Conservation (phyloP, 2,113 vertebrate species). For the Ciconia boyciana region DNA sequence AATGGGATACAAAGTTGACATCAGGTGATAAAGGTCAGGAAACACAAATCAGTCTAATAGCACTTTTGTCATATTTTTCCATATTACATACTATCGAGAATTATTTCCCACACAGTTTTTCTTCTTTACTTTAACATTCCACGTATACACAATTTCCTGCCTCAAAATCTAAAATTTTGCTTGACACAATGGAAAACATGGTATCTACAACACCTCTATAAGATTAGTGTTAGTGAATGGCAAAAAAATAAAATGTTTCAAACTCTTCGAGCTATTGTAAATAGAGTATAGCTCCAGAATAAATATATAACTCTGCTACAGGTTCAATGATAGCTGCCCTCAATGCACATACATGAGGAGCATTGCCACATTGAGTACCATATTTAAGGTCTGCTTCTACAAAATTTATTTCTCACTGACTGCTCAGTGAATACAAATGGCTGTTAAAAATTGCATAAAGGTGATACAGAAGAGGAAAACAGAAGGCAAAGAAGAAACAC, state of each 20-base stretch:
- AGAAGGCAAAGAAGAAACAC: background rate
- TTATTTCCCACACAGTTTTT: conserved; percentile 4
- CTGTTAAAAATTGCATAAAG: background rate
- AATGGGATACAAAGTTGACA: background rate
- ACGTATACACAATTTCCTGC: background rate
- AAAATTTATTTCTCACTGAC: background rate
- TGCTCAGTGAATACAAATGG: background rate
- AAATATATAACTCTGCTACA: background rate
- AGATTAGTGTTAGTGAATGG: background rate
- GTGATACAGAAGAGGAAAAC: background rate
- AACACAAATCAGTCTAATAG: background rate
- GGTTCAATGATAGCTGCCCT: background rate
- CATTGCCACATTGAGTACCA: background rate
- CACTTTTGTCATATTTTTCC: conserved; percentile 37
- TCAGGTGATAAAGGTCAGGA: conserved; percentile 15
- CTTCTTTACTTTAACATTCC: background rate
- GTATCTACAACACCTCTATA: background rate
- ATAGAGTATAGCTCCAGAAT: background rate
- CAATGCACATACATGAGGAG: background rate
- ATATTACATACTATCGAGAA: background rate
- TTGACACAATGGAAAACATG: background rate
- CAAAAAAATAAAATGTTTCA: background rate
- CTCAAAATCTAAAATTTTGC: background rate
- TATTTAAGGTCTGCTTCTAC: background rate
- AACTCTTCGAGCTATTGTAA: background rate